Base-by-base conservation (phyloP, 2,888 invertebrate species). In the Bombylius discolor region DNA sequence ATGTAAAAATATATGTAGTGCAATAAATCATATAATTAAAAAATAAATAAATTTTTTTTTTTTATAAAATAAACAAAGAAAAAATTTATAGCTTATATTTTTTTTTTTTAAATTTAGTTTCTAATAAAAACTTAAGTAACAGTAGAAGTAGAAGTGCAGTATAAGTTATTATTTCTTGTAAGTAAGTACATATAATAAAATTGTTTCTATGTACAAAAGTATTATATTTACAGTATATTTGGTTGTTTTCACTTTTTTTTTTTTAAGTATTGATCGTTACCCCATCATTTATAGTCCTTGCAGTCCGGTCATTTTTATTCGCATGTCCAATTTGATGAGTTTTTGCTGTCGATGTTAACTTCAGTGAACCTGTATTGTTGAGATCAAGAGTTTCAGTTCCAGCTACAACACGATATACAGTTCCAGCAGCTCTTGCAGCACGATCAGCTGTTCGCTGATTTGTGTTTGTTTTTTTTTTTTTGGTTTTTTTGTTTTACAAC, bases 381-480 rank as follows among this genome's bases (percentile, higher is more conserved):
- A 59, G 56, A 77, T 83, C 84, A 67, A 84, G 79, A 71, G 82
- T 83, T 78, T 87, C 85, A 63, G 87, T 87, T 70, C 82, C 82
- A 65, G 87, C 85, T 69, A 87, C 82, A 76, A 87, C 82, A 61
- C 87, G 81, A 79, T 85, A 86, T 68, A 86, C 83, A 67, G 83
- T 82, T 68, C 87, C 87, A 60, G 85, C 86, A 66, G 87, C 84
- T 72, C 87, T 80, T 67, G 87, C 87, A 77, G 86, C 82, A 72
- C 84, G 82, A 78, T 85, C 87, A 70, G 87, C 86, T 68, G 86
- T 84, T 73, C 81, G 83, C 87, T 87, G 77, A 63, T 58, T 59
- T 42, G 52, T 56, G 23, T 23, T 23, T 23, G 23, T 23, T 23
- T 23, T 23, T 23, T 23, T 23, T 23, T 23, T 23, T 23, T 23